Evolutionary conservation across 2,113 vertebrate species (phyloP), one percentile per base, ranked within the genome.

Genomic region (Strigops habroptila): DNA sequence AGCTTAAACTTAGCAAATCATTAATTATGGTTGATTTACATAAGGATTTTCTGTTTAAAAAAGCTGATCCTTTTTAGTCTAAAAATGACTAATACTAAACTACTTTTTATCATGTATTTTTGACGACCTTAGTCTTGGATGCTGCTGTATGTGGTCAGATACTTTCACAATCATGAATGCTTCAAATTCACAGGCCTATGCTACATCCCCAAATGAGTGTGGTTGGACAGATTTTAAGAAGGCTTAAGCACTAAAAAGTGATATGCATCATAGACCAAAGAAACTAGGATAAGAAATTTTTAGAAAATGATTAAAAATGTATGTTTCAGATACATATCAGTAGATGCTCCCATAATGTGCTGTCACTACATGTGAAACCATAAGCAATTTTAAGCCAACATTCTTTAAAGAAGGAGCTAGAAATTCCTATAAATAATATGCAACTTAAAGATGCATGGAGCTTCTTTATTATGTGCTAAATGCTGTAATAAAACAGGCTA

Each of bases 381-480:
- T 48, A 69, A 64, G 64, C 51, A 86, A 67, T 90, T 91, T 91
- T 80, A 71, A 90, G 52, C 28, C 76, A 83, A 41, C 19, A 4
- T 52, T 78, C 74, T 86, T 88, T 68, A 91, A 90, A 95, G 80
- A 71, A 67, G 24, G 69, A 88, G 77, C 55, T 94, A 68, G 77
- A 86, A 83, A 78, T 68, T 81, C 62, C 52, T 86, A 19, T 88
- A 69, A 95, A 93, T 76, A 88, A 69, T 43, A 49, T 27, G 33
- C 46, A 76, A 46, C 65, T 60, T 68, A 68, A 81, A 92, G 65
- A 75, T 62, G 44, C 60, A 63, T 82, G 55, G 49, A 91, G 62
- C 63, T 70, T 48, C 75, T 95, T 95, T 95, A 93, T 91, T 86
- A 90, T 48, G 73, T 94, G 80, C 43, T 90, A 91, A 94, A 49